Evolutionary conservation across 53 echinoderm and acorn worm genomes (phyloP).

Genomic region (Zoroaster sp.): DNA sequence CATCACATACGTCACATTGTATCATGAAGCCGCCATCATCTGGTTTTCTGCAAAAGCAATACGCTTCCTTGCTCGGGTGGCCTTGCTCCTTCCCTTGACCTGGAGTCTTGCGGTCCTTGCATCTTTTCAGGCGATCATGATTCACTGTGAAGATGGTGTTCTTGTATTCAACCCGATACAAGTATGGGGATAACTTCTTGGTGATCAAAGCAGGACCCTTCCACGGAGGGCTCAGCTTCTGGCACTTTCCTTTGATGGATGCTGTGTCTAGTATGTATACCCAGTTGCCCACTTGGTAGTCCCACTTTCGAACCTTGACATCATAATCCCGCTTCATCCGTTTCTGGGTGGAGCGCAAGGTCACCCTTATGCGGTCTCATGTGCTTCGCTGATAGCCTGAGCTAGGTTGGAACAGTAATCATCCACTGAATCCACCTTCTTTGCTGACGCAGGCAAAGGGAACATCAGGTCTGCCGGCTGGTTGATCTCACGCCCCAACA

Average conservation of each 20-base stretch:
- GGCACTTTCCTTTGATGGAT: too few relatives aligned
- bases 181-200: constrained; percentile 11
- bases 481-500: constrained; percentile 18
- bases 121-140: constrained; percentile 27
- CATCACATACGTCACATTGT: constrained; percentile 14
- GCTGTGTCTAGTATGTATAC: constrained; percentile 37
- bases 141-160: constrained; percentile 24
- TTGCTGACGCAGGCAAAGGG: not conserved
- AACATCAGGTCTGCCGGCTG: constrained; percentile 15
- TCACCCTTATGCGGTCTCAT: constrained; percentile 7
- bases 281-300: not conserved
- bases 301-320: not conserved
- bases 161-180: constrained; percentile 1
- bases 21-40: constrained; percentile 34
- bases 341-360: not conserved
- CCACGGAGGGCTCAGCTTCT: constrained; percentile 33
- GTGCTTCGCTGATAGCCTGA: not conserved
- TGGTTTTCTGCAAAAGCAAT: constrained; percentile 21
- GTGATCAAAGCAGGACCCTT: constrained; percentile 12
- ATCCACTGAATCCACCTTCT: not conserved
- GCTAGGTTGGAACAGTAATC: not conserved
- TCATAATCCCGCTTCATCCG: constrained; percentile 41
- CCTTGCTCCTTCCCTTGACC: not conserved
- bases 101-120: not conserved
- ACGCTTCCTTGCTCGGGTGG: not conserved